Evolutionary conservation across 2,797 vertebrate genomes (phyloP).

Genomic region (Cossypha polioptera): DNA sequence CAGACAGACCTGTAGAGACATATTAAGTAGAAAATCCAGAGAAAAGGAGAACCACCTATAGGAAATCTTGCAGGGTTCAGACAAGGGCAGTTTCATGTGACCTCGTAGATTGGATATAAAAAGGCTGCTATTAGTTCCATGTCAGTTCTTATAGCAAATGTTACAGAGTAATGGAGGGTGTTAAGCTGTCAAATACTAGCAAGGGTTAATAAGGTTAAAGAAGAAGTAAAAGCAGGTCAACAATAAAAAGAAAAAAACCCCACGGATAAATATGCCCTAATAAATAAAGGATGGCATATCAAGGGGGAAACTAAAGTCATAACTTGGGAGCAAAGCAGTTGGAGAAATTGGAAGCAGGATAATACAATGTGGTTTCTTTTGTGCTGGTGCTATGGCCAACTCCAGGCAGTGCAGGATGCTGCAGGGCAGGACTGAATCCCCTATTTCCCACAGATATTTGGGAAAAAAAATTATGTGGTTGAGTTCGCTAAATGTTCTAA

Average conservation of each 20-base stretch:
- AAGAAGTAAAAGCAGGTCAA: slow-evolving; percentile 78
- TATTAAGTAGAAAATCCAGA: slow-evolving; percentile 67
- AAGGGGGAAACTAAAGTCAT: slow-evolving; percentile 59
- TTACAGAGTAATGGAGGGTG: slow-evolving; percentile 80
- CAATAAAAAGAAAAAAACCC: slow-evolving; percentile 68
- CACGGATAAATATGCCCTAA: slow-evolving; percentile 72
- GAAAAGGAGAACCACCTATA: slow-evolving; percentile 73
- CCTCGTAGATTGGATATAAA: slow-evolving; percentile 79
- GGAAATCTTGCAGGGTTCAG: slow-evolving; percentile 77
- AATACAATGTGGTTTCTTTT: neutral
- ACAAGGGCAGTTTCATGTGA: slow-evolving; percentile 78
- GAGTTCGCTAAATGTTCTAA: neutral
- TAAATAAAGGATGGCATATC: slow-evolving; percentile 74
- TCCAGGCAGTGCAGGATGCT: neutral
- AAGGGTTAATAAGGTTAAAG: slow-evolving; percentile 86
- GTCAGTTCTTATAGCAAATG: slow-evolving; percentile 77
- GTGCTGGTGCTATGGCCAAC: neutral
- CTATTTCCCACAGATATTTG: neutral
- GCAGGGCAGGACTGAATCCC: neutral
- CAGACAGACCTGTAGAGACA: slow-evolving; percentile 72
- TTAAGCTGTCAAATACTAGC: slow-evolving; percentile 82
- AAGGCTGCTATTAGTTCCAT: slow-evolving; percentile 82
- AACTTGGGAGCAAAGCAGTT: slow-evolving; percentile 41
- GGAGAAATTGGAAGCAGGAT: neutral
- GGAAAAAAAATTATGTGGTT: neutral